Evolutionary conservation across 2,113 vertebrate species (phyloP), one percentile per base, ranked within the genome.

Genomic region (Zosterops borbonicus): DNA sequence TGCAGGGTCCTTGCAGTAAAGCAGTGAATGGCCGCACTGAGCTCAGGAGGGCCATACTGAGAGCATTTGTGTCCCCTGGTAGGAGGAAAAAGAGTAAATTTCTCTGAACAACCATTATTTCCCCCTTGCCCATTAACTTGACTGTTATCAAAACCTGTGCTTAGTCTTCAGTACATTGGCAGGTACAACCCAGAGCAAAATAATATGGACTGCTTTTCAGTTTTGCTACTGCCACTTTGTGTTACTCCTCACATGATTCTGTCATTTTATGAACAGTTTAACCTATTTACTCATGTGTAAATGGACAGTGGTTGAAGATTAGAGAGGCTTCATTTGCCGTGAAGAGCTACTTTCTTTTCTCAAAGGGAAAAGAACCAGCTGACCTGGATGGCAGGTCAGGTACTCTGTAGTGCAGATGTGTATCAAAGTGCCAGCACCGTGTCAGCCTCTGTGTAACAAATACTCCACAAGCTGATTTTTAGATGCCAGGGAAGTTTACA

Each of bases 241-340:
- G 92, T 93, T 93, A 91, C 67, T 94, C 77, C 90, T 94, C 27
- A 49, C 84, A 92, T 17, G 94, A 94, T 73, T 93, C 95, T 77
- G 63, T 75, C 71, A 1, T 89, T 96, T 92, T 87, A 86, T 35
- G 67, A 96, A 73, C 80, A 96, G 73, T 92, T 97, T 96, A 96
- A 98, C 85, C 68, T 94, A 83, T 96, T 97, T 97, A 84, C 81
- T 97, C 92, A 94, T 68, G 70, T 95, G 83, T 92, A 96, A 96
- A 94, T 94, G 87, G 94, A 96, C 76, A 96, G 65, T 35, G 67
- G 80, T 8, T 77, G 62, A 77, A 89, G 90, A 96, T 92, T 91
- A 97, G 83, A 82, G 68, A 93, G 79, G 90, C 90, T 96, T 94
- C 88, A 97, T 95, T 96, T 96, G 64, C 87, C 94, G 18, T 11